Conservation (phyloP, 2,888 invertebrate species). For the Cinara cedri region DNA sequence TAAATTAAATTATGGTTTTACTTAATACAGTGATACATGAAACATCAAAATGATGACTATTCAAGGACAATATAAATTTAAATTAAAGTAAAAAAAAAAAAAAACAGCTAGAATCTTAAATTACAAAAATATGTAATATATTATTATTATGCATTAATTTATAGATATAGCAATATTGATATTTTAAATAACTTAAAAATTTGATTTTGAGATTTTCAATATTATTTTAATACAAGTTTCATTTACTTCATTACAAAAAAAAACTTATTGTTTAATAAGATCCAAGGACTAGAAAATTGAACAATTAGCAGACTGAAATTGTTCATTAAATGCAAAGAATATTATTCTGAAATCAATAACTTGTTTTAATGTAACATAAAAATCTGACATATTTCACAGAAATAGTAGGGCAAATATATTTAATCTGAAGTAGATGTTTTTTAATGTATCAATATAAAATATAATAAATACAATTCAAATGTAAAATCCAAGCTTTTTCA, state of each 20-base stretch:
- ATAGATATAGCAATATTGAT: conserved; percentile 11
- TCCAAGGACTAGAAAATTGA: conserved; percentile 49
- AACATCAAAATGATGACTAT: conserved; percentile 20
- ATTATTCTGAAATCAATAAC: not conserved
- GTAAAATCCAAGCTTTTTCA: conserved; percentile 22
- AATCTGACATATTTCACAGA: conserved; percentile 3
- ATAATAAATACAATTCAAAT: conserved; percentile 2
- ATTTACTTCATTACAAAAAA: not conserved
- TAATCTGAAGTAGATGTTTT: too few species aligned
- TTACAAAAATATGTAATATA: not conserved
- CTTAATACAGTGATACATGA: conserved; percentile 36
- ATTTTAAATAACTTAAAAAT: not conserved
- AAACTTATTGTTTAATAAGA: conserved; percentile 27
- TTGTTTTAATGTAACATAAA: conserved; percentile 13
- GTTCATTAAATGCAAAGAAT: not conserved
- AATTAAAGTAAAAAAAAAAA: conserved; percentile 35
- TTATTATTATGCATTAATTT: not conserved
- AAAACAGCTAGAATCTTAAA: not conserved
- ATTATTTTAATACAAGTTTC: not conserved
- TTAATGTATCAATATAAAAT: not conserved
- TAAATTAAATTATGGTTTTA: conserved; percentile 25
- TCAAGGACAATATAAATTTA: conserved; percentile 8
- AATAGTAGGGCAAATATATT: too few species aligned
- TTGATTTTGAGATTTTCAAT: conserved; percentile 19
- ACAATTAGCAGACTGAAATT: conserved; percentile 38